Evolutionary conservation across 1,140 invertebrate species (phyloP).

Genomic region (Bombus ignitus): DNA sequence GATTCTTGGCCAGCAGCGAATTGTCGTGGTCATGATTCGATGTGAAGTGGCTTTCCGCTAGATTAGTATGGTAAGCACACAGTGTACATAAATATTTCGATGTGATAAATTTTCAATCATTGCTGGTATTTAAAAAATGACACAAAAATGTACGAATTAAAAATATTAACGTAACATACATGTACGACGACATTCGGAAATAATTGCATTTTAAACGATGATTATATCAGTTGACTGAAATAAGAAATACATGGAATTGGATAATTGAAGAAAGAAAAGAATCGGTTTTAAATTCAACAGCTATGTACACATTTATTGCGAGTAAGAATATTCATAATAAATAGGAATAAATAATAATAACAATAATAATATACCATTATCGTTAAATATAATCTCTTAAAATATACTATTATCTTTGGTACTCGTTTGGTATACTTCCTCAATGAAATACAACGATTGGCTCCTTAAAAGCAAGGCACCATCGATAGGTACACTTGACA

Average conservation of each 20-base stretch:
- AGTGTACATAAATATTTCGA: background rate
- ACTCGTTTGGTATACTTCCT: conserved; percentile 18
- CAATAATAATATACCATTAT: conserved; percentile 26
- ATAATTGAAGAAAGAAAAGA: background rate
- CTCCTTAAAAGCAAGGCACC: background rate
- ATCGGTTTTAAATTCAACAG: conserved; percentile 42
- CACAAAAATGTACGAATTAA: background rate
- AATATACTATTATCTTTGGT: conserved; percentile 43
- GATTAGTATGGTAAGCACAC: background rate
- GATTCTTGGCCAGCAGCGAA: conserved; percentile 7
- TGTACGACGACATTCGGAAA: too few species aligned
- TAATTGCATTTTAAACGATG: background rate
- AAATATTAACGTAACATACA: too few species aligned
- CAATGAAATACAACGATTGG: conserved; percentile 28
- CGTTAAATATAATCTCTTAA: conserved; percentile 45
- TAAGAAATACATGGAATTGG: background rate
- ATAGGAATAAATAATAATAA: conserved; percentile 50
- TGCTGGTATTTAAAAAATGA: background rate
- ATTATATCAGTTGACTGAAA: background rate
- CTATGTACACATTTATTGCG: conserved; percentile 55
- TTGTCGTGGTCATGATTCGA: background rate
- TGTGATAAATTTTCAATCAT: background rate
- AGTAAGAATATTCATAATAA: conserved; percentile 57
- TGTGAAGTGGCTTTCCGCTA: background rate
- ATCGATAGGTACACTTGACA: conserved; percentile 8